These are phyloP conservation scores for Poecilobothrus nobilitatus DNA, from an alignment of 2,888 invertebrate species.

Conservation along the genomic window DNA sequence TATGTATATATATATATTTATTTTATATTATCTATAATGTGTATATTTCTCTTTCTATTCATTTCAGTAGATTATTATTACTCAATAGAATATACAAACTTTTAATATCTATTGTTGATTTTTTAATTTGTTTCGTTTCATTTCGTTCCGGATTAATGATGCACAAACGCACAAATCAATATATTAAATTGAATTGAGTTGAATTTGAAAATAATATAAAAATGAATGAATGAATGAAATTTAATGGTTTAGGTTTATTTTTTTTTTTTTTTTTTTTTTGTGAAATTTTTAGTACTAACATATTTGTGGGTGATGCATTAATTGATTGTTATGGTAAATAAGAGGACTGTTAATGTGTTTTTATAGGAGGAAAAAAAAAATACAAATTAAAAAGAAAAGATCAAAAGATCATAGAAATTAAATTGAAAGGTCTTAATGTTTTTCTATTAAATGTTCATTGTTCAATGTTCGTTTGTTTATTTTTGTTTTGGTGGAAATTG, in stretches of 20 bases:
- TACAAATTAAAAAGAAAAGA: not conserved
- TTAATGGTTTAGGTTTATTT: not conserved
- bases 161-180: conserved; percentile 3
- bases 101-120: too few species aligned
- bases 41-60: too few species aligned
- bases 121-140: not conserved
- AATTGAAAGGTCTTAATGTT: not conserved
- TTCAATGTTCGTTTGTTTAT: too few species aligned
- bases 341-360: too few species aligned
- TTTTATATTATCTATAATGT: too few species aligned
- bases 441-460: too few species aligned
- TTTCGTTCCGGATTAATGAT: not conserved
- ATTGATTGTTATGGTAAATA: conserved; percentile 6
- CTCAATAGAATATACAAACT: too few species aligned
- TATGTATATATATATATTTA: not conserved
- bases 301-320: conserved; percentile 1
- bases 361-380: too few species aligned
- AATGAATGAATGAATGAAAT: too few species aligned
- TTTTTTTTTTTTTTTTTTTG: too few species aligned
- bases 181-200: not conserved
- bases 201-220: too few species aligned
- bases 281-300: not conserved
- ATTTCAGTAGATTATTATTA: too few species aligned
- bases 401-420: conserved; percentile 1
- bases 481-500: not conserved